A percentile compares a stretch with the other conserved stretches of the same genome.
These are phyloP conservation scores for Sorex araneus DNA, from an alignment of 2,113 vertebrate genomes.

Conservation along the genomic window DNA sequence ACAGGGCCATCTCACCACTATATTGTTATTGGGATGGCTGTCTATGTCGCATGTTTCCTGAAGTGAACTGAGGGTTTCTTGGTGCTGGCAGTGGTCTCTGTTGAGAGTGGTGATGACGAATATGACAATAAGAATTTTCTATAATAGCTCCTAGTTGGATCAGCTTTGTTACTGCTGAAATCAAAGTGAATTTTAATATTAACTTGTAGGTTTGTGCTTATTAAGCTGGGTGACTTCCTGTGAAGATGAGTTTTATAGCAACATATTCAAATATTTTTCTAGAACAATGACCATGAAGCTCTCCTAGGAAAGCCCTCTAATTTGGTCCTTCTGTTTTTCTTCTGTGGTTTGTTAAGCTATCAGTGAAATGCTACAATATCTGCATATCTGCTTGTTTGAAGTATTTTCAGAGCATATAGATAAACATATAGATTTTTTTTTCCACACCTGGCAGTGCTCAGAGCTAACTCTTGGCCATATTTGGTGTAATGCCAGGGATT, in stretches of 20 bases:
- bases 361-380: constrained; percentile 47
- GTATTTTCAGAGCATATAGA: constrained; percentile 57
- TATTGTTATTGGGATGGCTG: constrained; percentile 66
- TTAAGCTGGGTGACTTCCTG: constrained; percentile 83
- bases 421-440: no score
- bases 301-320: constrained; percentile 72
- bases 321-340: constrained; percentile 34
- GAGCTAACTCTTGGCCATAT: no score
- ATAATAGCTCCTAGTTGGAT: constrained; percentile 80
- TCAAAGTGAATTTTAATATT: constrained; percentile 85
- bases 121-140: constrained; percentile 81
- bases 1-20: constrained; percentile 72
- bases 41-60: constrained; percentile 65
- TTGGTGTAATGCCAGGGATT: no score
- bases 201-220: constrained; percentile 80
- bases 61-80: constrained; percentile 76
- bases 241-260: constrained; percentile 81
- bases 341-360: constrained; percentile 72
- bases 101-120: constrained; percentile 74
- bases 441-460: no score
- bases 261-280: constrained; percentile 76
- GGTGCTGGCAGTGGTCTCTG: constrained; percentile 66
- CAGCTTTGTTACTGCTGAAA: constrained; percentile 78
- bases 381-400: constrained; percentile 76
- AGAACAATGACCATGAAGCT: constrained; percentile 72